Base-by-base conservation (phyloP, 2,797 vertebrate genomes). In the Xyrichtys novacula region DNA sequence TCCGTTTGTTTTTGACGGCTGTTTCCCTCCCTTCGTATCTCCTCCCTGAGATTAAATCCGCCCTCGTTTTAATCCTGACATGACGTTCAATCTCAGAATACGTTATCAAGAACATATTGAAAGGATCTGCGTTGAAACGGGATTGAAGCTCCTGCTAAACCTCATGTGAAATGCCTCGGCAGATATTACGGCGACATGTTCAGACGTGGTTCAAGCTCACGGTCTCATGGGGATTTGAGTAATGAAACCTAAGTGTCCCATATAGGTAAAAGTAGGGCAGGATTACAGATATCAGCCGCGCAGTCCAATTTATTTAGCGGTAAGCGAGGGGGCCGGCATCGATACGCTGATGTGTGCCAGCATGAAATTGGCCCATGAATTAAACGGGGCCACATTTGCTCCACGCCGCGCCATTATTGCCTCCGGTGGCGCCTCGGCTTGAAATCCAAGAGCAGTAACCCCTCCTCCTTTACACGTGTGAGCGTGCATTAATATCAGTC, bases 321-420 rank as follows among this genome's bases (percentile, higher is more conserved):
- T 76, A 72, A 71, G 31, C 8, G 56, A 75, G 76, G 53, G 22
- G 63, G 17, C 47, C 50, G 0, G 26, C 74, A 49, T 72, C 56
- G 43, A 84, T 80, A 77, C 12, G 48, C 74, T 66, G 52, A 70
- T 61, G 62, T 77, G 71, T 63, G 65, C 57, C 20, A 70, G 68
- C 81, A 65, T 85, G 88, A 89, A 86, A 89, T 86, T 81, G 85
- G 84, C 46, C 77, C 67, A 16, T 85, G 84, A 85, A 88, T 88
- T 85, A 84, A 85, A 78, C 83, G 66, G 58, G 53, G 64, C 56
- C 79, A 61, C 23, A 34, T 72, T n/a, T 29, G 50, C 58, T 19
- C 40, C 7, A 22, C 17, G 61, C 70, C 34, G 1, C 10, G 6
- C 54, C 54, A 28, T 71, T 56, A 80, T 61, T 39, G 74, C 82